Evolutionary conservation across 2,888 invertebrate species (phyloP).

Genomic region (Drosophila engyochracea): DNA sequence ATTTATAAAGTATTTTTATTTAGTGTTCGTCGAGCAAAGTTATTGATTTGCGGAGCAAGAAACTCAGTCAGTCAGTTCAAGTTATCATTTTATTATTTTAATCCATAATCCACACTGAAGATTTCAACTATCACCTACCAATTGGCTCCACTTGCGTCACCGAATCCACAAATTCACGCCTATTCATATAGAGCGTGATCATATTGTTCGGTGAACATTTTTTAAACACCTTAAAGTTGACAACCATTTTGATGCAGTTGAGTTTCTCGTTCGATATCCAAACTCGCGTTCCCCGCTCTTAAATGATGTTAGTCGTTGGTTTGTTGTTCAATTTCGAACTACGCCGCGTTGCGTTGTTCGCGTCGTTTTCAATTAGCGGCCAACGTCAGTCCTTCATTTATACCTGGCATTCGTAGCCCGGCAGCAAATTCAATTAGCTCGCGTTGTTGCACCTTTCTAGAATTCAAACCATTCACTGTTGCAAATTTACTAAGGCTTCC

Average conservation of each 20-base stretch:
- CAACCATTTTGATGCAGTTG: constrained; percentile 89
- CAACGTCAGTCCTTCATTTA: constrained; percentile 69
- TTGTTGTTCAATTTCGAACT: constrained; percentile 31
- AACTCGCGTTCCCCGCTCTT: constrained; percentile 43
- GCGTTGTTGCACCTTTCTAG: constrained; percentile 27
- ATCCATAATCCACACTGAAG: background rate
- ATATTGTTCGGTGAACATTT: constrained; percentile 96
- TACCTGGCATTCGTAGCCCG: constrained; percentile 64
- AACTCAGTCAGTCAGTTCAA: background rate
- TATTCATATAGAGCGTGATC: constrained; percentile 93
- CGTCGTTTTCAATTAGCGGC: constrained; percentile 74
- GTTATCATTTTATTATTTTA: too few species aligned
- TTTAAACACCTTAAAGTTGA: constrained; percentile 96
- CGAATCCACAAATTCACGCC: constrained; percentile 95
- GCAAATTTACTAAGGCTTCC: constrained; percentile 64
- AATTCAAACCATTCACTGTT: constrained; percentile 38
- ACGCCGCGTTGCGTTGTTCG: constrained; percentile 69
- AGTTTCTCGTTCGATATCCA: background rate
- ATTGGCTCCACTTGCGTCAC: constrained; percentile 94
- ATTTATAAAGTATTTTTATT: background rate
- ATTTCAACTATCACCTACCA: constrained; percentile 87
- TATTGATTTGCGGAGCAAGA: background rate
- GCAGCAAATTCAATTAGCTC: constrained; percentile 73
- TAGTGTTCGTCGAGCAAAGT: background rate
- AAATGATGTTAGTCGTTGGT: constrained; percentile 4